A percentile compares a stretch with the other conserved stretches of the same genome.
These are phyloP conservation scores for Drosophila vallismaia DNA, from an alignment of 2,888 invertebrate species.

Conservation along the genomic window DNA sequence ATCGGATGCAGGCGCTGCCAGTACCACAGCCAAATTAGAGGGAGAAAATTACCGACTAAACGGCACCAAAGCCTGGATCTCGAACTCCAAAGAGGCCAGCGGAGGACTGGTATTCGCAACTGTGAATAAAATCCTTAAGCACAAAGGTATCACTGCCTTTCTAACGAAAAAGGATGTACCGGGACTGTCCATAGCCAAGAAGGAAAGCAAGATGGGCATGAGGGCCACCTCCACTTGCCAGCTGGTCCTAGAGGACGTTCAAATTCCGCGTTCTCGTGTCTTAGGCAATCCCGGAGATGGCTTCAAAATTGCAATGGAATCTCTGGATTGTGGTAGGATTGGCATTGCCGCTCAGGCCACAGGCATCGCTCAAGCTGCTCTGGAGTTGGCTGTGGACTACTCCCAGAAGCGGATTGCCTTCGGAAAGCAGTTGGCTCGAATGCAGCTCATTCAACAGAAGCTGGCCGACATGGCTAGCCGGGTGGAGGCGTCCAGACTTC, in stretches of 20 bases:
- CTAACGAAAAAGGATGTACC: constrained; percentile 91
- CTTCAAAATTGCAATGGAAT: constrained; percentile 98
- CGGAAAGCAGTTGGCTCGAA: constrained; percentile 91
- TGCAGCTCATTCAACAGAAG: constrained; percentile 95
- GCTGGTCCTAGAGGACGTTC: constrained; percentile 95
- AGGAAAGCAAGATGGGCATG: constrained; percentile 95
- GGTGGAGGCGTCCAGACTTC: constrained; percentile 91
- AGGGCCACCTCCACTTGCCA: constrained; percentile 93
- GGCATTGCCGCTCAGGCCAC: constrained; percentile 96
- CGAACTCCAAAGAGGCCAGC: constrained; percentile 93
- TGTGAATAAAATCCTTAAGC: constrained; percentile 90
- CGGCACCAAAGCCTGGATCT: constrained; percentile 97
- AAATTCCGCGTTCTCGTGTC: constrained; percentile 90
- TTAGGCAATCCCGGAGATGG: constrained; percentile 93
- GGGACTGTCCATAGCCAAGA: constrained; percentile 94
- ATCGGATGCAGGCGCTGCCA: constrained; percentile 97
- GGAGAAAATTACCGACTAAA: constrained; percentile 89
- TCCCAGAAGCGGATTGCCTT: constrained; percentile 94
- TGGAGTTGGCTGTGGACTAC: constrained; percentile 95
- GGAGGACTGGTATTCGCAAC: constrained; percentile 94
- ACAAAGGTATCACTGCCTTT: constrained; percentile 93
- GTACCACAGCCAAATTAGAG: constrained; percentile 89
- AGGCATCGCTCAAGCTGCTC: constrained; percentile 95
- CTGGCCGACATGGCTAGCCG: constrained; percentile 94
- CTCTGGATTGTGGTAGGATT: constrained; percentile 94